phyloP scores from a whole-genome alignment of 2,797 vertebrate genomes.

The Galaxias olidus region DNA sequence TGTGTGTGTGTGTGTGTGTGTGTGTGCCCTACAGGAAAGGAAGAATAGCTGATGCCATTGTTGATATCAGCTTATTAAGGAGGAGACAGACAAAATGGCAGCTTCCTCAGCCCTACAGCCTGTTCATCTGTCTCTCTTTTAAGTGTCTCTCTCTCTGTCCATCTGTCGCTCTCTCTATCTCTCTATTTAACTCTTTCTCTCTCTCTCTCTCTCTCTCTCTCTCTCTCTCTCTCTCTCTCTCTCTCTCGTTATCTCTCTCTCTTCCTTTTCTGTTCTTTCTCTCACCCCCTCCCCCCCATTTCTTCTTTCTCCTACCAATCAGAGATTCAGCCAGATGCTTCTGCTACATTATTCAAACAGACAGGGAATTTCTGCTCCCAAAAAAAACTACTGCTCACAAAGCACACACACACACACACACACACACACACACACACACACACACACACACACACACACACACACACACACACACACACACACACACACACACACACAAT shows the following conservation, averaged over 20 bases:
- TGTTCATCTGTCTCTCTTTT: neutral
- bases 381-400: neutral
- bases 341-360: constrained; percentile 51
- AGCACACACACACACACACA: neutral
- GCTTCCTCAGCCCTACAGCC: neutral
- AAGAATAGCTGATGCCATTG: neutral
- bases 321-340: constrained; percentile 48
- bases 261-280: constrained; percentile 9
- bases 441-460: too few species aligned
- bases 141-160: constrained; percentile 4
- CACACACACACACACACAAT: too few species aligned
- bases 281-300: neutral
- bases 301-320: constrained; percentile 31
- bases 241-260: neutral
- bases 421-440: neutral
- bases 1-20: neutral
- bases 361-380: constrained; percentile 29
- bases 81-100: constrained; percentile 33
- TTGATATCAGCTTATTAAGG: constrained; percentile 19
- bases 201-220: neutral
- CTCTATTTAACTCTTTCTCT: neutral
- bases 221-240: neutral
- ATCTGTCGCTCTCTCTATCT: neutral
- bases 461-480: too few species aligned
- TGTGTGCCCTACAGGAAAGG: neutral